These are phyloP conservation scores for Capitulum mitella DNA, from an alignment of 2,888 invertebrate genomes.

Conservation along the genomic window DNA sequence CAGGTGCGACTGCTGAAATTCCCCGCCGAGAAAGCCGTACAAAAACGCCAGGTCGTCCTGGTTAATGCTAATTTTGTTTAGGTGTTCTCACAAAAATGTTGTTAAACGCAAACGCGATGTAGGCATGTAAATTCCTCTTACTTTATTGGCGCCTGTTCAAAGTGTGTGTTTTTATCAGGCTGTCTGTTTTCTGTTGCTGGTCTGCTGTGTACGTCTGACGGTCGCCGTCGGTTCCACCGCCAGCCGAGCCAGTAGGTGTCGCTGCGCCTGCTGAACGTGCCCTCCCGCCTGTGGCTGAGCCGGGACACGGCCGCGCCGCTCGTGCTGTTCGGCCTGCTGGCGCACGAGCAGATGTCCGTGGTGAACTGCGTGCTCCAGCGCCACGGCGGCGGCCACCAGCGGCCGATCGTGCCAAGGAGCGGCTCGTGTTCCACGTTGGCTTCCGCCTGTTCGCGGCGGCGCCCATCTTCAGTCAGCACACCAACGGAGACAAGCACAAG, in stretches of 20 bases:
- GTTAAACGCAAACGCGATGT: no score
- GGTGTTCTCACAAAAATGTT: no score
- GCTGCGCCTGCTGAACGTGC: conserved; percentile 67
- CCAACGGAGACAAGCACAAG: conserved; percentile 90
- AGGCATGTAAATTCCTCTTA: no score
- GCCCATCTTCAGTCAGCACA: conserved; percentile 88
- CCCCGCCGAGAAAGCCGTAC: no score
- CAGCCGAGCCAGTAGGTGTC: conserved; percentile 77
- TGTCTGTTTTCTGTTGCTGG: no score
- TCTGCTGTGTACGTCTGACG: no score
- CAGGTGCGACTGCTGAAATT: conserved; percentile 29
- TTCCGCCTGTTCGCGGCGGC: conserved; percentile 79
- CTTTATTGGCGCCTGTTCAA: no score
- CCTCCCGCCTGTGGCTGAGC: conserved; percentile 58
- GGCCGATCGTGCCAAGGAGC: conserved; percentile 87
- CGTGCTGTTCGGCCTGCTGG: conserved; percentile 72
- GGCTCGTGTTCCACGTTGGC: conserved; percentile 88
- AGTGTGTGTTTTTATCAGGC: no score
- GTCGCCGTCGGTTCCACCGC: no score
- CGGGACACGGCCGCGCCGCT: conserved; percentile 49
- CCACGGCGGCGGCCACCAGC: conserved; percentile 44
- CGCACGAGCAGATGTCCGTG: conserved; percentile 93
- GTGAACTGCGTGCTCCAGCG: conserved; percentile 79
- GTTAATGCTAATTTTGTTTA: no score
- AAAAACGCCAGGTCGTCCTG: no score